A percentile compares a stretch with the other conserved stretches of the same genome.
Evolutionary conservation across 37 sponge, comb jelly and placozoan genomes (phyloP).

Genomic region (Spongilla lacustris): DNA sequence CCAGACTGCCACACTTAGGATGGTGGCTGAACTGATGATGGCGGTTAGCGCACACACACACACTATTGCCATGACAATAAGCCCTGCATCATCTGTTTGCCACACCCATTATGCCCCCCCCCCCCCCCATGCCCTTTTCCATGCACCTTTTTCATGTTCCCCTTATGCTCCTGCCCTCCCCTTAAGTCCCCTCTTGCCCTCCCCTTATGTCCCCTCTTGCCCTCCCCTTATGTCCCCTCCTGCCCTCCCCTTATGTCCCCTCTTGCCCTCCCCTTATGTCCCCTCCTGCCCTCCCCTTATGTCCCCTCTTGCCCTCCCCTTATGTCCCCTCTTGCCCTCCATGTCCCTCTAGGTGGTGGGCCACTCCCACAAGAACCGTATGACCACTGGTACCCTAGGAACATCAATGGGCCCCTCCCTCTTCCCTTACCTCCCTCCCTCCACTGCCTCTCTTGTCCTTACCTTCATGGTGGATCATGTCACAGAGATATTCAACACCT

Average conservation of each 20-base stretch:
- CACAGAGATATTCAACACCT: constrained; percentile 31
- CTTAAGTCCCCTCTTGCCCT: no score
- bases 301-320: not conserved
- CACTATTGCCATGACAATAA: no score
- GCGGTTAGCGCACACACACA: constrained; percentile 21
- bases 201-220: no score
- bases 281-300: constrained; percentile 66
- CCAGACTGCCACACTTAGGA: constrained; percentile 27
- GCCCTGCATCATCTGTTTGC: no score
- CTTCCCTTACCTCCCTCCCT: constrained; percentile 73
- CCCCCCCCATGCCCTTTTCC: not conserved
- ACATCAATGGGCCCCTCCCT: constrained; percentile 87
- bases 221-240: no score
- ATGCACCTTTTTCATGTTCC: no score
- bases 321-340: no score
- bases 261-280: constrained; percentile 78
- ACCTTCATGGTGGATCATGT: constrained; percentile 74
- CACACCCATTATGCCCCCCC: not conserved
- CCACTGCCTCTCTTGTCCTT: constrained; percentile 56
- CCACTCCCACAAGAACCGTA: constrained; percentile 56
- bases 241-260: constrained; percentile 43
- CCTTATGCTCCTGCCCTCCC: no score
- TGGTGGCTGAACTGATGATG: constrained; percentile 50
- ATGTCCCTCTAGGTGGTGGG: constrained; percentile 39
- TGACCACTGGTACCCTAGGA: constrained; percentile 78